Evolutionary conservation across 2,888 invertebrate species (phyloP), one percentile per base, ranked within the genome.

Genomic region (Gandaritis pyraliata): DNA sequence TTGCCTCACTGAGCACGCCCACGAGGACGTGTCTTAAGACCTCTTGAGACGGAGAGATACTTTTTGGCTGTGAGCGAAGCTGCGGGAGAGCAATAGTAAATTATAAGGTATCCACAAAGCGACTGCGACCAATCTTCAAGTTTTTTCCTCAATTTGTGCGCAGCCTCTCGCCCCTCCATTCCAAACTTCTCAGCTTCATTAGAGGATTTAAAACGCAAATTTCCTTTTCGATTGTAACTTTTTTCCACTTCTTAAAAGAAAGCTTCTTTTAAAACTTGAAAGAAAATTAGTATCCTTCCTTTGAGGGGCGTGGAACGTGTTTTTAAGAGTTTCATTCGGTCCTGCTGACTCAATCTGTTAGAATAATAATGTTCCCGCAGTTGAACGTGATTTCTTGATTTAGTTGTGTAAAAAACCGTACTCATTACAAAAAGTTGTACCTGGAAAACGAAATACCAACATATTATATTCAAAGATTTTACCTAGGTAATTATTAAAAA

Each of bases 171-270:
- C 88, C 90, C 89, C 89, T 43, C 88, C 90, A 91, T 91, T 90
- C 86, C 83, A 86, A 92, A 91, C 83, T 92, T 91, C 92, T 88
- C 88, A 85, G 90, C 88, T 91, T 91, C 91, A 91, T 92, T 92
- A 92, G 92, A 90, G 86, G 89, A 90, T 91, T 92, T 92, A 92
- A 92, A 92, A 90, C 91, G 90, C 92, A 92, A 92, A 92, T 92
- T 92, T 89, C 90, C 89, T 86, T 88, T 91, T 88, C 90, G 91
- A 89, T 91, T 91, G 91, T 91, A 92, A 91, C 90, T 92, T 92
- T 90, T 91, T 90, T 91, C 87, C 83, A 89, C 87, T 87, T 83
- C 88, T 89, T 87, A 88, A 88, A 89, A 90, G 87, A 86, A 89
- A 88, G 87, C 89, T 89, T 89, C 88, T 91, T 92, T 90, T 86